phyloP scores from a whole-genome alignment of 2,797 vertebrate genomes.

The Sphaeramia orbicularis region DNA sequence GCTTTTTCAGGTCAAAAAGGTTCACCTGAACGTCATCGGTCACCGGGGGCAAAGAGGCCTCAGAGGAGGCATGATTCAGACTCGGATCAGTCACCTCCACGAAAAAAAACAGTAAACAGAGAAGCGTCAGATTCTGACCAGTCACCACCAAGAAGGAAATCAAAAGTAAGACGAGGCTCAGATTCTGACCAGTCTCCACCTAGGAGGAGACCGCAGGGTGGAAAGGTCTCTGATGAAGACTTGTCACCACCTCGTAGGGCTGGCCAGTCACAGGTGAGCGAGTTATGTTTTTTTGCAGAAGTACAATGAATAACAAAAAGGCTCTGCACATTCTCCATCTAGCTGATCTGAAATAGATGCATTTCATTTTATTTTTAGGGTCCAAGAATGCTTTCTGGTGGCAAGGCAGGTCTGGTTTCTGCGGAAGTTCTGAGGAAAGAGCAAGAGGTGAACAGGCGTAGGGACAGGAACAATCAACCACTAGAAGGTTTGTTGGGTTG shows the following conservation, averaged over 20 bases:
- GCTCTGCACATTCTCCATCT: background rate
- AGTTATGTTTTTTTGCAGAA: background rate
- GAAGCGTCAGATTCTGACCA: slow-evolving; percentile 79
- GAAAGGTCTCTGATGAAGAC: slow-evolving; percentile 75
- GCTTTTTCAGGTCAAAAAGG: slow-evolving; percentile 49
- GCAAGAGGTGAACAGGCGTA: slow-evolving; percentile 86
- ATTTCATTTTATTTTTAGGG: slow-evolving; percentile 66
- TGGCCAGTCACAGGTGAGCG: slow-evolving; percentile 68
- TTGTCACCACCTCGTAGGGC: slow-evolving; percentile 79
- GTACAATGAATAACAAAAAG: background rate
- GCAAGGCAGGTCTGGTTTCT: slow-evolving; percentile 89
- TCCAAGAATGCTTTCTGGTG: slow-evolving; percentile 87
- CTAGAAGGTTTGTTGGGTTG: slow-evolving; percentile 87
- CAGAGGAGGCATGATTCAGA: slow-evolving; percentile 58
- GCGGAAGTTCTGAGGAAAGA: slow-evolving; percentile 88
- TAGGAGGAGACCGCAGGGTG: slow-evolving; percentile 60
- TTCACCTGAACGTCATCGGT: slow-evolving; percentile 62
- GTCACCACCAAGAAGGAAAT: slow-evolving; percentile 83
- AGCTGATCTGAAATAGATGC: too few species aligned
- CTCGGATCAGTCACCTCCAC: slow-evolving; percentile 76
- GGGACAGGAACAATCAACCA: slow-evolving; percentile 80
- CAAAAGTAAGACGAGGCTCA: slow-evolving; percentile 49
- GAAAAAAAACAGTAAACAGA: slow-evolving; percentile 47
- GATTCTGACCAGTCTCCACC: slow-evolving; percentile 86
- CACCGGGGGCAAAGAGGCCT: slow-evolving; percentile 48